phyloP scores from a whole-genome alignment of 2,797 vertebrate species.

The Poecilia gillii region DNA sequence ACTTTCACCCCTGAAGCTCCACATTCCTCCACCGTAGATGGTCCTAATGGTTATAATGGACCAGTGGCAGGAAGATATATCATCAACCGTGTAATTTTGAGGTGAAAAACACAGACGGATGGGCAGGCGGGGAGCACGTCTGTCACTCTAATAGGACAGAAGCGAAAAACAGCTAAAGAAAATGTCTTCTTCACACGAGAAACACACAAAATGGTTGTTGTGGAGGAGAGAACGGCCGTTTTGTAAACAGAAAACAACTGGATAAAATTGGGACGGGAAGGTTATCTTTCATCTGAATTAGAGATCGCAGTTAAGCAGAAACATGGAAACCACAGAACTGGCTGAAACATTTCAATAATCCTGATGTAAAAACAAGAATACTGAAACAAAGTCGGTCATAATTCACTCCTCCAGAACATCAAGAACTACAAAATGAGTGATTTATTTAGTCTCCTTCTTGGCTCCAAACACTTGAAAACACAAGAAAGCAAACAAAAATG shows the following conservation, averaged over 20 bases:
- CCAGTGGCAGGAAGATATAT: constrained; percentile 51
- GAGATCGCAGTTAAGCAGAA: neutral
- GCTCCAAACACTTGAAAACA: neutral
- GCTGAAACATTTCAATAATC: neutral
- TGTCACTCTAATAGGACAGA: constrained; percentile 29
- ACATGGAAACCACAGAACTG: neutral
- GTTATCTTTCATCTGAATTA: neutral
- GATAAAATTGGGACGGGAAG: neutral
- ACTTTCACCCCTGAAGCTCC: constrained; percentile 71
- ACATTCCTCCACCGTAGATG: constrained; percentile 46
- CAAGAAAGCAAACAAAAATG: neutral
- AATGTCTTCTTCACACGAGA: constrained; percentile 3
- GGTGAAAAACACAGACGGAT: constrained; percentile 57
- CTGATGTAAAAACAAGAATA: neutral
- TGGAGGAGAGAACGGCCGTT: neutral
- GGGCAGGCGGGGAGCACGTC: constrained; percentile 34
- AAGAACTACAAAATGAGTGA: neutral
- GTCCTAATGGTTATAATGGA: constrained; percentile 67
- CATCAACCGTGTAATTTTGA: constrained; percentile 68
- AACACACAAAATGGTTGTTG: neutral
- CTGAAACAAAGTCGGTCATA: neutral
- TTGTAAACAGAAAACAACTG: neutral
- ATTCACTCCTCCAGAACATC: neutral
- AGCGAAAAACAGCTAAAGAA: constrained; percentile 8
- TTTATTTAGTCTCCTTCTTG: neutral